Evolutionary conservation across 2,797 vertebrate genomes (phyloP).

Genomic region (Emydoidea blandingii): DNA sequence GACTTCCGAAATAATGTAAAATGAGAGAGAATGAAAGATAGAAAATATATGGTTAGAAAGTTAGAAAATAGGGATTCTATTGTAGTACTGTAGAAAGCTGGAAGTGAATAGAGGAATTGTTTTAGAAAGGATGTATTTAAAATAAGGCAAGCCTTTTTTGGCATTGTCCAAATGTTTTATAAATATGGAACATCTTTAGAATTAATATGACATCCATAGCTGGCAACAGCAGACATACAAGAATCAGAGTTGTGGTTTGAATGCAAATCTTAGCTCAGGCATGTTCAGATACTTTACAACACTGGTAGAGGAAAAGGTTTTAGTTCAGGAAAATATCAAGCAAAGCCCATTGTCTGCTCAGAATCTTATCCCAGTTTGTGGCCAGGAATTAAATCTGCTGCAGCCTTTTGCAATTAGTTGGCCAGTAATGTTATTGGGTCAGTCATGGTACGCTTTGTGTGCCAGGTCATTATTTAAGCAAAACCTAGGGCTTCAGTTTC

Average conservation of each 20-base stretch:
- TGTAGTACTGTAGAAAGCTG: not conserved
- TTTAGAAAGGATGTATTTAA: not conserved
- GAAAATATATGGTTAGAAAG: not conserved
- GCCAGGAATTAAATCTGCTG: not conserved
- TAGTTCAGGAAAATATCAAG: not conserved
- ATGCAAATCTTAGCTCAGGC: not conserved
- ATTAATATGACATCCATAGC: not conserved
- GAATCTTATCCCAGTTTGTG: not conserved
- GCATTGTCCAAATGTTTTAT: not conserved
- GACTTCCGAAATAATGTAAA: constrained; percentile 37
- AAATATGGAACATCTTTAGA: not conserved
- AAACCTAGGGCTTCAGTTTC: not conserved
- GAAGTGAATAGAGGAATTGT: not conserved
- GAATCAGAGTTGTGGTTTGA: not conserved
- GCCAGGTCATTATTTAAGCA: not conserved
- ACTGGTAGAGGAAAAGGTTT: not conserved
- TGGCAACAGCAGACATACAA: not conserved
- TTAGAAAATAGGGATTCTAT: not conserved
- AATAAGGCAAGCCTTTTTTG: not conserved
- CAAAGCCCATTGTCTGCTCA: not conserved
- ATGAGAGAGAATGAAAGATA: not conserved
- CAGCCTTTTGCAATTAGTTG: not conserved
- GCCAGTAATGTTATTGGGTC: not conserved
- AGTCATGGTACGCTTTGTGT: not conserved
- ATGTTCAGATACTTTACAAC: rapidly evolving